Evolutionary conservation across 1,140 invertebrate genomes (phyloP).

Genomic region (Saccostrea echinata): DNA sequence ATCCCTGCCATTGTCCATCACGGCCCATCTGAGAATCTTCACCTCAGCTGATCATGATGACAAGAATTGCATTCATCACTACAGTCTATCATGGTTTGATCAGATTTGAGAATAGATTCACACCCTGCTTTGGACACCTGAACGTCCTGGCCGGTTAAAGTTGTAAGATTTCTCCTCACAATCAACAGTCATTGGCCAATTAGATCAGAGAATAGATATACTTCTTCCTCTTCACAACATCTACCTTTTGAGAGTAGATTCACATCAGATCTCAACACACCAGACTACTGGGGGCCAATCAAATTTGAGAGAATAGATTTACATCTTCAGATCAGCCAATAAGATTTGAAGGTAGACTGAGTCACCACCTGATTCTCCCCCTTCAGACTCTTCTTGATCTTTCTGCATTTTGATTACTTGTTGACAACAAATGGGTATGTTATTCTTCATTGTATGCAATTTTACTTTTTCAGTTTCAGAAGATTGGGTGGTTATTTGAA

Average conservation of each 20-base stretch:
- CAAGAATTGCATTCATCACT: slow-evolving; percentile 32
- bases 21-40: slow-evolving; percentile 18
- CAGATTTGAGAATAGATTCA: slow-evolving; percentile 32
- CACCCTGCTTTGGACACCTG: slow-evolving; percentile 14
- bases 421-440: slow-evolving; percentile 36
- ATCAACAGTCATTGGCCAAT: not conserved
- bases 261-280: slow-evolving; percentile 23
- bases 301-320: slow-evolving; percentile 30
- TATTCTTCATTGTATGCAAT: slow-evolving; percentile 20
- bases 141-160: slow-evolving; percentile 22
- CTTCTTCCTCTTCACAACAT: slow-evolving; percentile 30
- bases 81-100: slow-evolving; percentile 5
- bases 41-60: slow-evolving; percentile 31
- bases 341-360: slow-evolving; percentile 36
- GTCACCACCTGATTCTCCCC: slow-evolving; percentile 19
- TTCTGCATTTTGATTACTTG: slow-evolving; percentile 36
- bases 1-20: slow-evolving; percentile 20
- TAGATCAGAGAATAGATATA: slow-evolving; percentile 23
- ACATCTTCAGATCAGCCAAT: slow-evolving; percentile 30
- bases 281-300: slow-evolving; percentile 23
- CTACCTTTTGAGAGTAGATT: slow-evolving; percentile 24
- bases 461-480: slow-evolving; percentile 27
- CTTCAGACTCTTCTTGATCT: slow-evolving; percentile 36
- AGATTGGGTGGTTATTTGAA: not conserved
- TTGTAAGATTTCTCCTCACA: slow-evolving; percentile 19